phyloP scores from a whole-genome alignment of 2,888 invertebrate genomes.

The Nymphalis c-album region DNA sequence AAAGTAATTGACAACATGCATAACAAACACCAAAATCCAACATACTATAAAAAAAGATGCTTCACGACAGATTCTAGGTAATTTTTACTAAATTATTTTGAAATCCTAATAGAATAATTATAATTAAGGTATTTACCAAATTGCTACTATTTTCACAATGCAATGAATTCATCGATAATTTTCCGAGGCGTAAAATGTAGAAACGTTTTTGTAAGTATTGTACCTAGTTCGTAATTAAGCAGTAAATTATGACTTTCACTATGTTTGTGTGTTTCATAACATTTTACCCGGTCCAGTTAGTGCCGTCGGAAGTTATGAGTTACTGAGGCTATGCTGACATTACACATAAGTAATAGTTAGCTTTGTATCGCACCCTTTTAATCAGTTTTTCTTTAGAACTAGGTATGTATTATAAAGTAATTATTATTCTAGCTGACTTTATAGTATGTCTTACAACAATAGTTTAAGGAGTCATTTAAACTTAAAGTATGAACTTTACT shows the following conservation, averaged over 20 bases:
- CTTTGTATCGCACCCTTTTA: background rate
- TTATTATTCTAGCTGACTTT: too few relatives aligned
- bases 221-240: constrained; percentile 29
- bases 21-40: too few relatives aligned
- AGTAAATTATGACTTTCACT: constrained; percentile 38
- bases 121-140: background rate
- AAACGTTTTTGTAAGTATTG: constrained; percentile 27
- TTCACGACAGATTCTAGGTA: too few relatives aligned
- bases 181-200: constrained; percentile 28
- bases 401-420: too few relatives aligned
- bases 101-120: too few relatives aligned
- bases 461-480: too few relatives aligned
- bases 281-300: constrained; percentile 33
- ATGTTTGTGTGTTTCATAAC: constrained; percentile 29
- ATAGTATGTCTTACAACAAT: too few relatives aligned
- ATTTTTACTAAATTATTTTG: too few relatives aligned
- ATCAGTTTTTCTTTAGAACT: background rate
- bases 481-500: too few relatives aligned
- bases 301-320: constrained; percentile 34
- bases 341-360: background rate
- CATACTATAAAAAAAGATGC: too few relatives aligned
- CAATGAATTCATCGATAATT: constrained; percentile 13
- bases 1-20: too few relatives aligned
- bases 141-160: background rate
- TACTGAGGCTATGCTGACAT: constrained; percentile 26